Evolutionary conservation across 2,797 vertebrate species (phyloP).

Genomic region (Epinephelus coioides): DNA sequence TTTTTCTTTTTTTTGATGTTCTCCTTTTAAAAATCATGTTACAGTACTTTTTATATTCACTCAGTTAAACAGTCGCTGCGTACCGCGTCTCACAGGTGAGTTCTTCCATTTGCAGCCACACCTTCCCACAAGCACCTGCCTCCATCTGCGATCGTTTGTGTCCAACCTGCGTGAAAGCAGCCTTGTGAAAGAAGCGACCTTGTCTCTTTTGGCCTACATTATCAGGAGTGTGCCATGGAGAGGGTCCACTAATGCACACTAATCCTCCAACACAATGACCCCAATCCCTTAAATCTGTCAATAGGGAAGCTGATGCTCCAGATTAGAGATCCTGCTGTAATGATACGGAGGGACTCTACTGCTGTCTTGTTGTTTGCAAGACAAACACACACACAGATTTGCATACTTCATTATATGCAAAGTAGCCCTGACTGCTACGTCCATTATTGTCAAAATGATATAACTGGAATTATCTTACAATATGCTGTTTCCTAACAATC

Average conservation of each 20-base stretch:
- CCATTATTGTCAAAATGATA: conserved; percentile 4
- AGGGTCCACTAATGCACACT: conserved; percentile 83
- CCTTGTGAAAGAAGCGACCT: conserved; percentile 68
- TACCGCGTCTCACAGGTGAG: not conserved
- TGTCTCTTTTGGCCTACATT: conserved; percentile 76
- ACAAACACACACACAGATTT: conserved; percentile 32
- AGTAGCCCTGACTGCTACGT: not conserved
- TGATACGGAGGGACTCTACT: conserved; percentile 70
- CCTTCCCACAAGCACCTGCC: conserved; percentile 31
- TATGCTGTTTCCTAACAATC: conserved; percentile 5
- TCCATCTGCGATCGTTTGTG: conserved; percentile 19
- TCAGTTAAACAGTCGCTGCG: not conserved
- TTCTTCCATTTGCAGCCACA: conserved; percentile 40
- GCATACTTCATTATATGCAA: conserved; percentile 33
- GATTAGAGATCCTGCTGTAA: conserved; percentile 80
- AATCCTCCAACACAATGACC: conserved; percentile 88
- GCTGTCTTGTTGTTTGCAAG: conserved; percentile 51
- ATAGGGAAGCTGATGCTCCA: conserved; percentile 82
- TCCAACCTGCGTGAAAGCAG: conserved; percentile 45
- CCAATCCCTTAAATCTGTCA: conserved; percentile 88
- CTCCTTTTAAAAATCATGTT: not conserved
- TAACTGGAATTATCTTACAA: conserved; percentile 21
- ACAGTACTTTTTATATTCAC: not conserved
- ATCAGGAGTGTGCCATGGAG: conserved; percentile 69
- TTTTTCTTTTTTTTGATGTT: conserved; percentile 9